phyloP scores from a whole-genome alignment of 2,888 invertebrate species.

The Capitulum mitella region DNA sequence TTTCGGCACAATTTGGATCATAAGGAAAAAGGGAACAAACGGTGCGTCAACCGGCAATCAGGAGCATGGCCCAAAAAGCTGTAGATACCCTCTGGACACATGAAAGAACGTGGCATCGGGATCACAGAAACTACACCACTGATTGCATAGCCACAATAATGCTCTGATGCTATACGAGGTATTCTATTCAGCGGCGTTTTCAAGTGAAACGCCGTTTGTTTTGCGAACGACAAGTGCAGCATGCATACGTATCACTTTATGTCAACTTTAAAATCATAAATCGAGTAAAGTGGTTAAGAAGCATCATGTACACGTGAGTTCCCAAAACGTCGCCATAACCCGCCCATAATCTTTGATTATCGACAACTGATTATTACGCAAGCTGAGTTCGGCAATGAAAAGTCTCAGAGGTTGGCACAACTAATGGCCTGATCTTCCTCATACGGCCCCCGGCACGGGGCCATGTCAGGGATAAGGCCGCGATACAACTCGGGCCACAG shows the following conservation, averaged over 20 bases:
- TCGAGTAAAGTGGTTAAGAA: background rate
- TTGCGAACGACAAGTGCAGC: background rate
- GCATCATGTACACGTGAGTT: background rate
- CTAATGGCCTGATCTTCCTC: background rate
- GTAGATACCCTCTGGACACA: too few species aligned
- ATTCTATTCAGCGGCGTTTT: too few species aligned
- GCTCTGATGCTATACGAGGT: too few species aligned
- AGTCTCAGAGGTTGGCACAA: background rate
- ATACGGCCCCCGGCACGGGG: background rate
- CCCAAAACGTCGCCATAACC: background rate
- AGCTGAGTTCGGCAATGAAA: background rate
- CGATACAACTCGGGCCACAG: background rate
- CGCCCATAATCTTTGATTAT: background rate
- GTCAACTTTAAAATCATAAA: background rate
- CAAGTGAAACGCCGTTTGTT: conserved; percentile 24
- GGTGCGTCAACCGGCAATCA: too few species aligned
- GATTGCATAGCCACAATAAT: too few species aligned
- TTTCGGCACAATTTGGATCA: too few species aligned
- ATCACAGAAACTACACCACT: too few species aligned
- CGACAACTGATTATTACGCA: background rate
- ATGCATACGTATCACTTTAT: conserved; percentile 25
- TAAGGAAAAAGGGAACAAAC: too few species aligned
- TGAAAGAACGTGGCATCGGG: too few species aligned
- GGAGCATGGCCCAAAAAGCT: too few species aligned
- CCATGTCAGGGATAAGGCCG: background rate